These are phyloP conservation scores for Mastigias papua DNA, from an alignment of 30 jellyfish, hydroid and myxozoan genomes.

Conservation along the genomic window DNA sequence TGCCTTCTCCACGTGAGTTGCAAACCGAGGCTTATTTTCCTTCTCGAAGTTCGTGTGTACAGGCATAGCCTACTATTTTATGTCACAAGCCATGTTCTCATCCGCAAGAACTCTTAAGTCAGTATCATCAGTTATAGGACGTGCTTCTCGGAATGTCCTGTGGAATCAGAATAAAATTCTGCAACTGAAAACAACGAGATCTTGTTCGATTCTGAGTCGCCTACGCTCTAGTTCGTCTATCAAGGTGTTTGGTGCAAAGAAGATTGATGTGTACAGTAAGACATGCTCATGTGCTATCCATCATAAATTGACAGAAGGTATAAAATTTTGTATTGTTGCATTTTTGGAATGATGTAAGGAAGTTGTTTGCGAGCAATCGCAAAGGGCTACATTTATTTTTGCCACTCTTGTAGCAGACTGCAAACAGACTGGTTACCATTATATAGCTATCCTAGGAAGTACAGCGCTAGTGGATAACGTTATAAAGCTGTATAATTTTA, in stretches of 20 bases:
- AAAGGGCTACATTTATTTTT: background rate
- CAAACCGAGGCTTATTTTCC: background rate
- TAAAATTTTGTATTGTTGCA: background rate
- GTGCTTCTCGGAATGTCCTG: constrained; percentile 10
- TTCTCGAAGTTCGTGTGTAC: too few relatives aligned
- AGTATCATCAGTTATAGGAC: constrained; percentile 30
- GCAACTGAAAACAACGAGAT: constrained; percentile 18
- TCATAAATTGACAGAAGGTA: constrained; percentile 71
- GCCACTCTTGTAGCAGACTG: too few relatives aligned
- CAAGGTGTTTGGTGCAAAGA: constrained; percentile 43
- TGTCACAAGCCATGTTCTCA: constrained; percentile 32
- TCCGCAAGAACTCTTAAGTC: constrained; percentile 15
- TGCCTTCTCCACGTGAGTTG: background rate
- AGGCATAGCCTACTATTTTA: too few relatives aligned
- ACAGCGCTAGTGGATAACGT: too few relatives aligned
- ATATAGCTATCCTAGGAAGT: too few relatives aligned
- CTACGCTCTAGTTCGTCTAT: constrained; percentile 54
- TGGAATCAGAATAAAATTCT: constrained; percentile 22
- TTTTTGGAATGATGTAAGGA: background rate
- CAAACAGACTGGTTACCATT: too few relatives aligned
- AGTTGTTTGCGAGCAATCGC: too few relatives aligned
- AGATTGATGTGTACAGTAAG: constrained; percentile 13
- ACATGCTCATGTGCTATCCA: constrained; percentile 64
- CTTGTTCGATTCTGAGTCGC: constrained; percentile 53
- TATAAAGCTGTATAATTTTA: too few relatives aligned